Conservation (phyloP, 2,888 invertebrate genomes). For the Heteromyza rotundicornis region DNA sequence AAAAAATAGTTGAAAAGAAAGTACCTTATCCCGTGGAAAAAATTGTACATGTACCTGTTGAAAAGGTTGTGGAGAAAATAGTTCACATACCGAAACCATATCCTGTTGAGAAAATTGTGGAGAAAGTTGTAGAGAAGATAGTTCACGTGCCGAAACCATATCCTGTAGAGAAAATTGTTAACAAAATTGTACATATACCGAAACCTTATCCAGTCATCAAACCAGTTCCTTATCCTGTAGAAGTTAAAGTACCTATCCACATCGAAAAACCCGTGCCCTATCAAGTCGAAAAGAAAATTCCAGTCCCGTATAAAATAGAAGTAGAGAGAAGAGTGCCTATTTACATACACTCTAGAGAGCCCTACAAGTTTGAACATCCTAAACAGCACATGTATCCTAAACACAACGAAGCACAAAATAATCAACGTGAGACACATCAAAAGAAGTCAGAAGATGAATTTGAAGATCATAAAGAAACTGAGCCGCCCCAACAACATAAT, state of each 20-base stretch:
- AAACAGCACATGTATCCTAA: slow-evolving; percentile 26
- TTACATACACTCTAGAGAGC: slow-evolving; percentile 52
- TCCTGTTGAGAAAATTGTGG: slow-evolving; percentile 53
- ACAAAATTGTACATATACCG: slow-evolving; percentile 63
- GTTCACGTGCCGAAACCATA: slow-evolving; percentile 66
- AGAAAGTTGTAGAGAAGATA: slow-evolving; percentile 62
- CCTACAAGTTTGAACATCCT: slow-evolving; percentile 56
- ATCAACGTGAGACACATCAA: slow-evolving; percentile 32
- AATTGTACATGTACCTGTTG: slow-evolving; percentile 62
- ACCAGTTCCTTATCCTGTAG: slow-evolving; percentile 63
- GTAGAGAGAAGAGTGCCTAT: slow-evolving; percentile 48
- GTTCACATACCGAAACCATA: slow-evolving; percentile 63
- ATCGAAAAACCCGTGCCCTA: slow-evolving; percentile 56
- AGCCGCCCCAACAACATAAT: slow-evolving; percentile 26
- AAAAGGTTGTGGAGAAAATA: slow-evolving; percentile 47
- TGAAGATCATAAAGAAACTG: slow-evolving; percentile 34
- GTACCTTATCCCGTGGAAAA: slow-evolving; percentile 63
- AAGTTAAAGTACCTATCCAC: slow-evolving; percentile 63
- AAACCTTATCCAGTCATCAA: slow-evolving; percentile 54
- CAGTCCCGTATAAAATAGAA: slow-evolving; percentile 48
- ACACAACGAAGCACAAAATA: slow-evolving; percentile 28
- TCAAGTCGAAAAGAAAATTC: slow-evolving; percentile 59
- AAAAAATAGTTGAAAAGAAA: slow-evolving; percentile 54
- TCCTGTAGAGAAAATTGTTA: slow-evolving; percentile 64
- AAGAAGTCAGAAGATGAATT: slow-evolving; percentile 32